These are phyloP conservation scores for Tadarida brasiliensis DNA, from an alignment of 2,797 vertebrate genomes.

Conservation along the genomic window DNA sequence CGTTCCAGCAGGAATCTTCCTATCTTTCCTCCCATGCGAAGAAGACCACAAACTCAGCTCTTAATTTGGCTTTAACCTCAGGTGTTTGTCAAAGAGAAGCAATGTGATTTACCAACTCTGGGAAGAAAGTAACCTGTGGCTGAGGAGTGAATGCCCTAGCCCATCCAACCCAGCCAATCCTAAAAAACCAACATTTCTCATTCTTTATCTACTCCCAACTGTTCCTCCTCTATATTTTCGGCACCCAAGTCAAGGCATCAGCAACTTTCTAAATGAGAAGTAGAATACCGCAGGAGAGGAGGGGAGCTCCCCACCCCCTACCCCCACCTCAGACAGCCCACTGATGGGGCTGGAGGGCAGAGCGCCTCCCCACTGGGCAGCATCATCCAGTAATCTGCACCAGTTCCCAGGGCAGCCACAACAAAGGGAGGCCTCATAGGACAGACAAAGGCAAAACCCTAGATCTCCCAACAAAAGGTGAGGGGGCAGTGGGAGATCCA, in stretches of 20 bases:
- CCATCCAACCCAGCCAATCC: not conserved
- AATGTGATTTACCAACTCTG: not conserved
- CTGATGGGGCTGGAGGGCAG: not conserved
- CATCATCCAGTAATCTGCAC: not conserved
- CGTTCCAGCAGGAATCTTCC: not conserved
- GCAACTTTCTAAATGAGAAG: not conserved
- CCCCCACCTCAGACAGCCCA: not conserved
- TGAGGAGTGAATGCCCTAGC: not conserved
- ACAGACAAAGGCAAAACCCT: not conserved
- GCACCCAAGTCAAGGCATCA: not conserved
- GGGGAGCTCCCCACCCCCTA: not conserved
- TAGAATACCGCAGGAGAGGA: not conserved
- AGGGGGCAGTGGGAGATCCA: not conserved
- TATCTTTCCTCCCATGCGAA: not conserved
- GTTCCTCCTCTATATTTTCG: not conserved
- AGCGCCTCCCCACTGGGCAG: not conserved
- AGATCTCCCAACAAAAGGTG: not conserved
- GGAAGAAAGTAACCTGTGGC: not conserved
- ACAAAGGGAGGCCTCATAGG: constrained; percentile 23
- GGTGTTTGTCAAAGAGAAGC: not conserved
- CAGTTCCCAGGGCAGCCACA: not conserved
- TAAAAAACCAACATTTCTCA: not conserved
- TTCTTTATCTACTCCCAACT: not conserved
- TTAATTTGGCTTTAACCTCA: not conserved
- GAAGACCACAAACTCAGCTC: not conserved